Percentiles rank a stretch among this genome's conserved stretches.
These are phyloP conservation scores for Cephus runcator DNA, from an alignment of 2,888 invertebrate genomes.

Conservation along the genomic window DNA sequence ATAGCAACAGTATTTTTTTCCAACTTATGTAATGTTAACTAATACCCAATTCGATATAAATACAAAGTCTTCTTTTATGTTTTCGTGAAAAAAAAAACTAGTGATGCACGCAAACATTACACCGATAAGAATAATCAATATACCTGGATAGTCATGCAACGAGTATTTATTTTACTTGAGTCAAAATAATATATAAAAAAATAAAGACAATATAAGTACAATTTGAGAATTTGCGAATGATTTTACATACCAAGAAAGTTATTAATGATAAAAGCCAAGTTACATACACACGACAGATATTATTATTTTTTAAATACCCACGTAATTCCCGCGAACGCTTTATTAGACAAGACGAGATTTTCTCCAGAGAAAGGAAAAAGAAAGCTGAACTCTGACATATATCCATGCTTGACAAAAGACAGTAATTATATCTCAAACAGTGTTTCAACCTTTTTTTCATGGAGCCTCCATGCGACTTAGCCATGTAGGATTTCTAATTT, in stretches of 20 bases:
- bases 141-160: not conserved
- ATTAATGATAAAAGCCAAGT: not conserved
- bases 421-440: not conserved
- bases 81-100: not conserved
- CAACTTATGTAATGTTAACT: not conserved
- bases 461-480: no score
- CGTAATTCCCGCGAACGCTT: not conserved
- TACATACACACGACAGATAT: not conserved
- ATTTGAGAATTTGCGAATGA: not conserved
- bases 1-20: not conserved
- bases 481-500: not conserved
- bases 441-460: not conserved
- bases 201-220: not conserved
- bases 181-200: not conserved
- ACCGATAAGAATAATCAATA: not conserved
- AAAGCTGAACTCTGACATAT: constrained; percentile 22
- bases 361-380: constrained; percentile 16
- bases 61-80: not conserved
- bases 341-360: not conserved
- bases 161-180: not conserved
- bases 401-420: constrained; percentile 22
- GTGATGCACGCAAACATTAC: not conserved
- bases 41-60: not conserved
- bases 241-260: not conserved
- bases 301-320: not conserved